Evolutionary conservation across 2,797 vertebrate species (phyloP).

Genomic region (Podarcis siculus): DNA sequence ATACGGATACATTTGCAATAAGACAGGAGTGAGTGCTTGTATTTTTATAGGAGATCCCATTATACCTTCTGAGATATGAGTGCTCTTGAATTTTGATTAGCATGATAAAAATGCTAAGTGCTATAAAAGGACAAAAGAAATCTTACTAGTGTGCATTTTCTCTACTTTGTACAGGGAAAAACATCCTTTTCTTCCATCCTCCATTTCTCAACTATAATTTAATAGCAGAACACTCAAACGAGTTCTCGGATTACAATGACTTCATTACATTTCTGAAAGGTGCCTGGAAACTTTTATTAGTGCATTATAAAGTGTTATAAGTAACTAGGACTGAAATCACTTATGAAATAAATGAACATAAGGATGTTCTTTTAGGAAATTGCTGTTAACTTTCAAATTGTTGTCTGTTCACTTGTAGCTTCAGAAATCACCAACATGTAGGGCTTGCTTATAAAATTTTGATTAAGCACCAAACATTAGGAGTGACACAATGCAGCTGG

Average conservation of each 20-base stretch:
- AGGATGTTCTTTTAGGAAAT: background rate
- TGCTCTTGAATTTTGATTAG: conserved; percentile 9
- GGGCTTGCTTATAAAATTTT: rapidly evolving
- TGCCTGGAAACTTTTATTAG: background rate
- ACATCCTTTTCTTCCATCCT: background rate
- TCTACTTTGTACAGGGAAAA: background rate
- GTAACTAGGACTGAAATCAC: conserved; percentile 13
- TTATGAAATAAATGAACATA: conserved; percentile 16
- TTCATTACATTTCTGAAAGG: conserved; percentile 34
- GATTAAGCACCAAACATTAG: background rate
- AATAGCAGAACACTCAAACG: conserved; percentile 13
- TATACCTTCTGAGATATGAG: background rate
- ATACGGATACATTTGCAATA: background rate
- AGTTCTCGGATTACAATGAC: conserved; percentile 7
- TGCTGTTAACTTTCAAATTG: background rate
- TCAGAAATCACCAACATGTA: conserved; percentile 18
- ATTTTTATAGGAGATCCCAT: background rate
- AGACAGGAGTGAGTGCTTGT: background rate
- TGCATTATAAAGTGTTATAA: conserved; percentile 28
- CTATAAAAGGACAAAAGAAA: conserved; percentile 2
- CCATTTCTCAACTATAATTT: conserved; percentile 10
- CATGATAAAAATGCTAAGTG: background rate
- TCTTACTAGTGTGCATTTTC: background rate
- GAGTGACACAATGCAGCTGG: background rate
- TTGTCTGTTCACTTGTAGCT: background rate